These are phyloP conservation scores for Clarias batrachus DNA, from an alignment of 2,113 vertebrate genomes.

Conservation along the genomic window DNA sequence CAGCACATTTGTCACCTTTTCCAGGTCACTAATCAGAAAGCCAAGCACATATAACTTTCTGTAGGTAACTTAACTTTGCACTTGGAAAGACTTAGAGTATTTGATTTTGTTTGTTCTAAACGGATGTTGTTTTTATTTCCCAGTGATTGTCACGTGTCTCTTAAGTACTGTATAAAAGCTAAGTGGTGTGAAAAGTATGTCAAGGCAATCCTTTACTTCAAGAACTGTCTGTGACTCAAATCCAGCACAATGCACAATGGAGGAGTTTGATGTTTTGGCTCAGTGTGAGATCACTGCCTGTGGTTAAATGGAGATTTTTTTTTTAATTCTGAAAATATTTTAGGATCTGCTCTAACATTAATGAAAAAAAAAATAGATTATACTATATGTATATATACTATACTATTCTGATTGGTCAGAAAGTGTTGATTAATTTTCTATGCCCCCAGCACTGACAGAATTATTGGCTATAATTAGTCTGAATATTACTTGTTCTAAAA, in stretches of 20 bases:
- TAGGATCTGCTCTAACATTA: background rate
- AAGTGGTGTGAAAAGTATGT: conserved; percentile 23
- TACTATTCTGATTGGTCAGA: background rate
- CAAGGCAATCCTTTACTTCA: background rate
- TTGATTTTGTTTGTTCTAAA: background rate
- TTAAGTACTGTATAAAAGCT: background rate
- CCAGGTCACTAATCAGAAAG: conserved; percentile 3
- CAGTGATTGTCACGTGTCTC: background rate
- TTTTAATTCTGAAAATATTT: background rate
- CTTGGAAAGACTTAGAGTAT: background rate
- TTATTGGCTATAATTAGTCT: background rate
- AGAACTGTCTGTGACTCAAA: conserved; percentile 17
- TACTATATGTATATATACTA: background rate
- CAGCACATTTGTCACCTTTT: conserved; percentile 14
- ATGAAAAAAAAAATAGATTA: background rate
- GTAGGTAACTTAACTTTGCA: background rate
- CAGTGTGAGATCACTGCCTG: conserved; percentile 2
- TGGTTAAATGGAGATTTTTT: background rate
- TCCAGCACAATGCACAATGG: conserved; percentile 26
- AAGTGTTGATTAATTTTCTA: background rate
- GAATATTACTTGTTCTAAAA: background rate
- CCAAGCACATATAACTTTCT: background rate
- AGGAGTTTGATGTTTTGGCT: background rate
- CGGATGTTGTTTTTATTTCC: background rate
- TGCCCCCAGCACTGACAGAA: background rate